Evolutionary conservation across 2,797 vertebrate species (phyloP).

Genomic region (Argyrosomus regius): DNA sequence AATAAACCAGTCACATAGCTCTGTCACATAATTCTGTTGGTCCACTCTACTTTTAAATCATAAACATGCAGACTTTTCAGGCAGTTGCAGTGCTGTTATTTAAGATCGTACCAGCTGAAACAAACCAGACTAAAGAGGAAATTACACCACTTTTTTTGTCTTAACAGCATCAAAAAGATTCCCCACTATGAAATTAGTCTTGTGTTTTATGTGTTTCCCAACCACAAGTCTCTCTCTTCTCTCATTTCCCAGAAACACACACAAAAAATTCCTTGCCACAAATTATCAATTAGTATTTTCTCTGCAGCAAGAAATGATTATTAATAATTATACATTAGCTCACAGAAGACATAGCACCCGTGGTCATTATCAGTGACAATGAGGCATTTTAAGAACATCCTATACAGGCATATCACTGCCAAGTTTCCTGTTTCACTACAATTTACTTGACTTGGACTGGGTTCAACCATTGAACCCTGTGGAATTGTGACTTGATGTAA

Average conservation of each 20-base stretch:
- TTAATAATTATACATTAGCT: constrained; percentile 52
- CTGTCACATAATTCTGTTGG: background rate
- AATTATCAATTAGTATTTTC: constrained; percentile 59
- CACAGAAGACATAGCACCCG: constrained; percentile 37
- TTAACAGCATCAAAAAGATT: background rate
- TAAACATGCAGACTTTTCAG: background rate
- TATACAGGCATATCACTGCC: constrained; percentile 40
- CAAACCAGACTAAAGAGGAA: constrained; percentile 13
- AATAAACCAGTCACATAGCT: no score
- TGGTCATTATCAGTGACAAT: constrained; percentile 56
- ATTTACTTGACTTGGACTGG: constrained; percentile 52
- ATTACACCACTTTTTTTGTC: background rate
- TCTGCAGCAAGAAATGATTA: constrained; percentile 37
- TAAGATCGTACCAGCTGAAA: constrained; percentile 4
- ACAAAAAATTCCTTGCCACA: constrained; percentile 14
- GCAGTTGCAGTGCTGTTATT: background rate
- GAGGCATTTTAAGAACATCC: constrained; percentile 45
- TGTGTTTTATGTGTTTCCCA: background rate
- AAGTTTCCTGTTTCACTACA: constrained; percentile 47
- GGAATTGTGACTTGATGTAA: constrained; percentile 70
- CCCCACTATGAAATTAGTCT: background rate
- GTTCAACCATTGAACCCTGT: constrained; percentile 58
- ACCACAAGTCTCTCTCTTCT: background rate
- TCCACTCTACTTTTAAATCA: background rate
- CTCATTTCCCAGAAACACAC: constrained; percentile 14